Base-by-base conservation (phyloP, 1,140 invertebrate species). In the Temnothorax nylanderi region DNA sequence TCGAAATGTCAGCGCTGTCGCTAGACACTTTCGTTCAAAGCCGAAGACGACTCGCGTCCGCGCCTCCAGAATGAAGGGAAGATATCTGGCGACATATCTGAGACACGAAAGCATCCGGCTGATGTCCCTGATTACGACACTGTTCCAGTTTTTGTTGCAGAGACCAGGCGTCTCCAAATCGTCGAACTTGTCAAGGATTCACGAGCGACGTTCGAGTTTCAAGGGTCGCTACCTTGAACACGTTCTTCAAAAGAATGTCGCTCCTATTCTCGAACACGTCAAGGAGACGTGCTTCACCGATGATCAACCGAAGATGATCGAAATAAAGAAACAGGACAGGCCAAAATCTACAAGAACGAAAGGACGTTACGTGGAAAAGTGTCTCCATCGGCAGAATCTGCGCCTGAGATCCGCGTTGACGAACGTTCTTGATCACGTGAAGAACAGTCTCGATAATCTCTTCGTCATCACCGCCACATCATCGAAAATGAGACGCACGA, bases 321-420 rank as follows among this genome's bases (percentile, higher is more conserved):
- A 7, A 8, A 10, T 51, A 10, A 32, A 54, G 58, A 32, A 60
- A 26, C 1, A 26, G 54, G 16, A 64, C 49, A 26, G 56, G 69
- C 18, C 49, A 0, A 89, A 71, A 41, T 74, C 74, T 37, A 60
- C 56, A 0, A 80, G 72, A 8, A 85, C 71, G 54, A 92, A 58
- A 21, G 88, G 89, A 56, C 85, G 60, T 10, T 93, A 93, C 32
- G 67, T 93, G 8, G 78, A 92, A n/a, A 89, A 64, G 71, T 88
- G 71, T 58, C 65, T 89, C 10, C 3, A 77, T 62, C 41, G 54
- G 34, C 72, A 71, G 34, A 81, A 71, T 54, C 13, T 41, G 21
- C 47, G 37, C 16, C 7, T 81, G 41, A 78, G 13, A 49, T 49
- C 16, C 11, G 75, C 41, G 8, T 49, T 78, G 5, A 44, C 56